Evolutionary conservation across 2,797 vertebrate species (phyloP).

Genomic region (Scyliorhinus canicula): DNA sequence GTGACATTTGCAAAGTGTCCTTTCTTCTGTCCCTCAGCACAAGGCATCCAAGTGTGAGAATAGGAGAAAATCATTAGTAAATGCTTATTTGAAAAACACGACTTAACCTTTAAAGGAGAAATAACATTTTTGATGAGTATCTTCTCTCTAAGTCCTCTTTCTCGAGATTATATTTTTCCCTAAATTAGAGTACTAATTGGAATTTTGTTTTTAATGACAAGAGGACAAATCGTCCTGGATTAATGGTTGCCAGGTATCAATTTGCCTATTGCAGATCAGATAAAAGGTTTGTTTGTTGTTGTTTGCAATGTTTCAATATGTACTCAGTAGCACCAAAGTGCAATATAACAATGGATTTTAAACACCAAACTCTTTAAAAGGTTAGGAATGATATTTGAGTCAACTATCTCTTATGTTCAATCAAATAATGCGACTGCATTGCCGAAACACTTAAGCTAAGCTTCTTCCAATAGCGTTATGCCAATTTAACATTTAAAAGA

Average conservation of each 20-base stretch:
- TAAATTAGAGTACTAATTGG: neutral
- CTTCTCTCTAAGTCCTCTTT: neutral
- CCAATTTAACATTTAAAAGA: neutral
- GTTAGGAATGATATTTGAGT: neutral
- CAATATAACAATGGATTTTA: neutral
- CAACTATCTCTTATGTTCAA: neutral
- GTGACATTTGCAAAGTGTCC: neutral
- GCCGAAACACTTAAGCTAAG: neutral
- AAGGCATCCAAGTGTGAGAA: neutral
- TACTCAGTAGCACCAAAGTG: neutral
- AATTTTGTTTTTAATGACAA: neutral
- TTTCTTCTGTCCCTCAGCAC: neutral
- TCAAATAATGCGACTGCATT: neutral
- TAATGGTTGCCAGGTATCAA: neutral
- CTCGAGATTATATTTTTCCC: neutral
- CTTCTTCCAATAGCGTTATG: neutral
- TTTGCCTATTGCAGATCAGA: neutral
- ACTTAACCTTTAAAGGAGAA: neutral
- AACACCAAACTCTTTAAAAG: neutral
- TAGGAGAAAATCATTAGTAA: neutral
- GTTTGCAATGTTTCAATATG: neutral
- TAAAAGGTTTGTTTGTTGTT: neutral
- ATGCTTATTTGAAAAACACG: neutral
- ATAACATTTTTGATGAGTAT: neutral
- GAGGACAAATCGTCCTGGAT: neutral